These are phyloP conservation scores for Azemiops feae DNA, from an alignment of 2,113 vertebrate genomes.

Conservation along the genomic window DNA sequence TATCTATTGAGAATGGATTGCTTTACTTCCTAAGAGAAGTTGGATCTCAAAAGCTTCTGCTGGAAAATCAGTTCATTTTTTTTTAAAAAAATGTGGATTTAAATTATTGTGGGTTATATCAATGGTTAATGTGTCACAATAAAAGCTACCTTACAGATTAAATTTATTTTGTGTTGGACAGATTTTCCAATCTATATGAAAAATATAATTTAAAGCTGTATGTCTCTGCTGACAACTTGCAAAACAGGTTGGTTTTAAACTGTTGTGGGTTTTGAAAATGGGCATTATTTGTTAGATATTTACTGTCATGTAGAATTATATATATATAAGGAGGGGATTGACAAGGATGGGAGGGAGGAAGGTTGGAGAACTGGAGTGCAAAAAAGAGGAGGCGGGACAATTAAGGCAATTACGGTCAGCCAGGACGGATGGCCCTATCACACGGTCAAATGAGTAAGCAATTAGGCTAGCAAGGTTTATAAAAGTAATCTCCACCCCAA, in stretches of 20 bases:
- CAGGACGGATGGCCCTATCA: too few relatives aligned
- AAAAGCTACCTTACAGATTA: background rate
- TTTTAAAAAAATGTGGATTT: background rate
- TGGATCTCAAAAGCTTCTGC: background rate
- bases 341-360: too few relatives aligned
- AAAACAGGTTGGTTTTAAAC: background rate
- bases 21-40: background rate
- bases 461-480: too few relatives aligned
- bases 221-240: background rate
- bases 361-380: too few relatives aligned
- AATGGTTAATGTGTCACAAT: slow-evolving; percentile 26
- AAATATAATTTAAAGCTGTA: slow-evolving; percentile 12
- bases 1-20: background rate
- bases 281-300: too few relatives aligned
- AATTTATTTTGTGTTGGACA: background rate
- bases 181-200: slow-evolving; percentile 1
- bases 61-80: background rate
- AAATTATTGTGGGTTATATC: background rate
- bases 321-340: too few relatives aligned
- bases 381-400: too few relatives aligned
- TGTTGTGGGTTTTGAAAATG: background rate
- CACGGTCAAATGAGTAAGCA: too few relatives aligned
- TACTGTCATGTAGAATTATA: too few relatives aligned
- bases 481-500: too few relatives aligned
- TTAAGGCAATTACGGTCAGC: too few relatives aligned